phyloP scores from a whole-genome alignment of 2,888 invertebrate species.

The Trachelus troglodyta region DNA sequence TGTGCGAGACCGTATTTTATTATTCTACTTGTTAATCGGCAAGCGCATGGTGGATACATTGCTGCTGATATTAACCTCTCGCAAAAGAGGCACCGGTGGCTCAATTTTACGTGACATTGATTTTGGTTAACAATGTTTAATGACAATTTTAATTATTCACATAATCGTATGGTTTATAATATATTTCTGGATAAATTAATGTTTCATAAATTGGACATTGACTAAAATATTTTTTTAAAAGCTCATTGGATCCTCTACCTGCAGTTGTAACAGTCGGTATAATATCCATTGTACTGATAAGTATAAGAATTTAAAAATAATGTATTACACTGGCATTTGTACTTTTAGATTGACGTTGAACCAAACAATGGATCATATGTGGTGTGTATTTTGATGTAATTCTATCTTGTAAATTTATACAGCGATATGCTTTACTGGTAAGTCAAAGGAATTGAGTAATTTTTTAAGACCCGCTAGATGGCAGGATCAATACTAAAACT shows the following conservation, averaged over 20 bases:
- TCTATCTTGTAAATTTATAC: background rate
- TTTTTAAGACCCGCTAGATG: background rate
- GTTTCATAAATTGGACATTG: background rate
- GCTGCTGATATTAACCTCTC: background rate
- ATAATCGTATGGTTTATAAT: background rate
- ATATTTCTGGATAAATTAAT: background rate
- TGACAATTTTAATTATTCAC: background rate
- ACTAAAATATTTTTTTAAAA: background rate
- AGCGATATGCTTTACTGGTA: background rate
- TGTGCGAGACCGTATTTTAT: background rate
- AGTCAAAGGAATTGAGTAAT: background rate
- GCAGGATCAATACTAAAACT: background rate
- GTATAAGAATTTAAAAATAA: background rate
- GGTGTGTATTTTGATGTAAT: background rate
- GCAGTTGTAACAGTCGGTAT: background rate
- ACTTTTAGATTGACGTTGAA: background rate
- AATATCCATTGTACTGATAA: background rate
- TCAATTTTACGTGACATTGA: background rate
- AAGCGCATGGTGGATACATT: background rate
- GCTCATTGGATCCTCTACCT: background rate
- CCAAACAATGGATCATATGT: background rate
- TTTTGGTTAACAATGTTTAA: background rate
- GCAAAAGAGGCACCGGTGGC: background rate
- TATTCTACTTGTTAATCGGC: background rate
- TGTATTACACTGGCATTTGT: background rate